phyloP scores from a whole-genome alignment of 2,888 invertebrate genomes.

The Clitarchus hookeri region DNA sequence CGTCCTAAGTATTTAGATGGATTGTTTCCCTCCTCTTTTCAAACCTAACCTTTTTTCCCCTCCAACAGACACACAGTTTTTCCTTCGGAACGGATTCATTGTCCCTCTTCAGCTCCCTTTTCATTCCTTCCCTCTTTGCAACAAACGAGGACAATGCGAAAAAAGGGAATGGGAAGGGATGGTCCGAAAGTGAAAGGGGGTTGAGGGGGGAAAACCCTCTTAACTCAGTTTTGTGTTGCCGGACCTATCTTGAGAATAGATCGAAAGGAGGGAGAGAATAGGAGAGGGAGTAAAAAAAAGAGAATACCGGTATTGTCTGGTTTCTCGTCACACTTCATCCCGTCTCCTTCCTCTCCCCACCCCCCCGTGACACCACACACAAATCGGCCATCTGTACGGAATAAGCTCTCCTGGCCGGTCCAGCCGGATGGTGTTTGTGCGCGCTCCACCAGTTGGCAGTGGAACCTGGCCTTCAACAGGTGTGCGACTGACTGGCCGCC shows the following conservation, averaged over 20 bases:
- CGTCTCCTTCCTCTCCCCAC: not conserved
- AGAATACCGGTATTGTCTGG: constrained; percentile 20
- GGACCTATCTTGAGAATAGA: constrained; percentile 25
- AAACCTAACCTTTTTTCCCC: not conserved
- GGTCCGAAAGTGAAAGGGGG: not conserved
- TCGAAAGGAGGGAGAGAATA: not conserved
- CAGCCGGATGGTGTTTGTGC: no score
- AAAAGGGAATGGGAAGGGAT: constrained; percentile 18
- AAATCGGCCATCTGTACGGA: constrained; percentile 5
- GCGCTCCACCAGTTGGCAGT: no score
- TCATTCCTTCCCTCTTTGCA: not conserved
- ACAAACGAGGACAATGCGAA: constrained; percentile 22
- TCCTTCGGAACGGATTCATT: constrained; percentile 19
- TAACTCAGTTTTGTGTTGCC: constrained; percentile 24
- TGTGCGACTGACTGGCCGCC: no score
- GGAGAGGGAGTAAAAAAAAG: not conserved
- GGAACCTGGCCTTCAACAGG: no score
- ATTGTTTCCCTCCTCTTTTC: constrained; percentile 6
- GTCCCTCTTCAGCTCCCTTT: constrained; percentile 20
- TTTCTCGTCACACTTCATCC: constrained; percentile 18
- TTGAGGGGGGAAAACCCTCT: not conserved
- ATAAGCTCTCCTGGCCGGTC: not conserved
- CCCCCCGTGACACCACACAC: not conserved
- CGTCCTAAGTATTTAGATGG: constrained; percentile 23
- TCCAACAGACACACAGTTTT: constrained; percentile 2